These are phyloP conservation scores for Pediacus dermestoides DNA, from an alignment of 2,888 invertebrate genomes.

Conservation along the genomic window DNA sequence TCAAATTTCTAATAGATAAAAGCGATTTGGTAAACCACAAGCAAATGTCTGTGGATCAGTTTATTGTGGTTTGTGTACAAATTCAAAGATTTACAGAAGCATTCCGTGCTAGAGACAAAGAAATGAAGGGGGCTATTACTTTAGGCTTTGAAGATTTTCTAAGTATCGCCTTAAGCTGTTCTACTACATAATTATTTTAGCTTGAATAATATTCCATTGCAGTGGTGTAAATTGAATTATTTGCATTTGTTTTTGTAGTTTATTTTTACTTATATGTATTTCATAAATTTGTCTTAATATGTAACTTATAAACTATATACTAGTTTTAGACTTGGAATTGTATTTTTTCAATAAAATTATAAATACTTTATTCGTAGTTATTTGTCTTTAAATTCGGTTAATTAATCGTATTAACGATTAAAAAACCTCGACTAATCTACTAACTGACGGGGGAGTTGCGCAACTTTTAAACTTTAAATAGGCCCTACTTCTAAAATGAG, in stretches of 20 bases:
- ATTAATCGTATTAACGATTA: too few species aligned
- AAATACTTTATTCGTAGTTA: too few species aligned
- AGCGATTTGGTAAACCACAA: conserved; percentile 62
- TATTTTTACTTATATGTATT: too few species aligned
- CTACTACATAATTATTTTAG: conserved; percentile 35
- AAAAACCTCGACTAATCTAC: too few species aligned
- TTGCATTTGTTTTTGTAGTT: background rate
- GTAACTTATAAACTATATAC: too few species aligned
- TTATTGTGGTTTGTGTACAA: conserved; percentile 85
- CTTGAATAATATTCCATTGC: background rate
- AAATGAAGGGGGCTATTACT: conserved; percentile 76
- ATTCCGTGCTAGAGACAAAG: conserved; percentile 74
- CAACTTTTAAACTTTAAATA: background rate
- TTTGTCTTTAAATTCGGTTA: too few species aligned
- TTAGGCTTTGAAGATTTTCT: conserved; percentile 91
- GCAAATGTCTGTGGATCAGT: conserved; percentile 77
- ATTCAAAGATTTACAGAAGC: conserved; percentile 86
- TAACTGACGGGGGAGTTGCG: too few species aligned
- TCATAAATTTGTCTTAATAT: too few species aligned
- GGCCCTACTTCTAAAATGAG: conserved; percentile 1
- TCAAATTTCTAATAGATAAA: conserved; percentile 66
- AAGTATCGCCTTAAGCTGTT: conserved; percentile 73
- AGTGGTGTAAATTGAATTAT: too few species aligned
- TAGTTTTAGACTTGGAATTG: too few species aligned
- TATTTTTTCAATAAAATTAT: too few species aligned